phyloP scores from a whole-genome alignment of 2,888 invertebrate species.

The Atethmia centrago region DNA sequence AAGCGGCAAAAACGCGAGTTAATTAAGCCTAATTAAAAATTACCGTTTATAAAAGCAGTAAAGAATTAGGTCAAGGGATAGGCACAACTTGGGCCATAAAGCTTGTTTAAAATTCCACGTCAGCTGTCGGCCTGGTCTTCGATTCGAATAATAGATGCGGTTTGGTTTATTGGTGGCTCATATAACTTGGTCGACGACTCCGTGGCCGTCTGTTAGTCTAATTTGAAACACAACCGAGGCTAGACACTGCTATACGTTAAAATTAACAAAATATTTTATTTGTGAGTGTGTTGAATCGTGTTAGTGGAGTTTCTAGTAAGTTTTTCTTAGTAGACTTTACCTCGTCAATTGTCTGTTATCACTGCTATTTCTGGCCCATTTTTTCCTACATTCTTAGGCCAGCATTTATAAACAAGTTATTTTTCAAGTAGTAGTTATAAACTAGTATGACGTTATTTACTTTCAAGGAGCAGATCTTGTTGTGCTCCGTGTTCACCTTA shows the following conservation, averaged over 20 bases:
- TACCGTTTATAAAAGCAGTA: conserved; percentile 70
- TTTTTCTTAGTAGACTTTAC: conserved; percentile 1
- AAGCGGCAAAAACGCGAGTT: conserved; percentile 54
- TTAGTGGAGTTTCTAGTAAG: conserved; percentile 35
- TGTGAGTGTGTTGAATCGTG: conserved; percentile 58
- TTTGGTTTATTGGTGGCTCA: conserved; percentile 88
- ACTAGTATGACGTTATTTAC: neutral
- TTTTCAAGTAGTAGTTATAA: neutral
- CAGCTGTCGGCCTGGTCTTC: conserved; percentile 81
- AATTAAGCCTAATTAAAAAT: conserved; percentile 78
- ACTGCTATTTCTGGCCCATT: neutral
- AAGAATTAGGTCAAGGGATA: conserved; percentile 83
- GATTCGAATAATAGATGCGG: conserved; percentile 88
- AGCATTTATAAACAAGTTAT: neutral
- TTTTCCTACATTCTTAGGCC: neutral
- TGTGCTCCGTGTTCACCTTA: too few species aligned
- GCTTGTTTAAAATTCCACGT: conserved; percentile 84
- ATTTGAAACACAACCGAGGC: conserved; percentile 87
- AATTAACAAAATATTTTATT: conserved; percentile 58
- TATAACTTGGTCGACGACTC: conserved; percentile 84
- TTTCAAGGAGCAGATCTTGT: too few species aligned
- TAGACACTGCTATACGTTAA: conserved; percentile 77
- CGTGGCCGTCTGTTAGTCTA: conserved; percentile 84
- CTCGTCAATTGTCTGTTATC: neutral
- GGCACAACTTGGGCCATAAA: conserved; percentile 82